phyloP scores from a whole-genome alignment of 1,140 invertebrate species.

The Grapholita molesta region DNA sequence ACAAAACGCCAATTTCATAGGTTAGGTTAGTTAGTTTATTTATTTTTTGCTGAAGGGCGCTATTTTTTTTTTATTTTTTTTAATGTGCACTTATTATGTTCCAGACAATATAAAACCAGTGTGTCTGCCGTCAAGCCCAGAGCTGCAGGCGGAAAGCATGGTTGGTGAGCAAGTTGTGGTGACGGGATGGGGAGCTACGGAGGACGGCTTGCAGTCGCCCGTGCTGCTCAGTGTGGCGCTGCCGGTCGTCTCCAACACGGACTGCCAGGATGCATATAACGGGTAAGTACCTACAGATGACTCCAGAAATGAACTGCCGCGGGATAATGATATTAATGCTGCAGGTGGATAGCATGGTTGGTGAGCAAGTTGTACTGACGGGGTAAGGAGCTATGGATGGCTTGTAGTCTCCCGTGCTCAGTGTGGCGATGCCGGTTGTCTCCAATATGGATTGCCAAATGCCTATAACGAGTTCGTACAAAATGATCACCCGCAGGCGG shows the following conservation, averaged over 20 bases:
- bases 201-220: slow-evolving; percentile 65
- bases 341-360: slow-evolving; percentile 41
- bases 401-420: slow-evolving; percentile 68
- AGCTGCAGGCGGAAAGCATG: slow-evolving; percentile 42
- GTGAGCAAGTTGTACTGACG: slow-evolving; percentile 66
- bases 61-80: slow-evolving; percentile 21
- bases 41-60: slow-evolving; percentile 30
- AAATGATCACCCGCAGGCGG: too few species aligned
- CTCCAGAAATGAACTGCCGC: too few species aligned
- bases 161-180: slow-evolving; percentile 58
- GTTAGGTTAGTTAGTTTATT: slow-evolving; percentile 17
- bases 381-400: slow-evolving; percentile 81
- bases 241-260: slow-evolving; percentile 58
- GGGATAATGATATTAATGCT: slow-evolving; percentile 63
- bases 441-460: slow-evolving; percentile 61
- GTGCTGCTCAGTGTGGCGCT: slow-evolving; percentile 77
- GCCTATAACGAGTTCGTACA: slow-evolving; percentile 57
- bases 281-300: slow-evolving; percentile 34
- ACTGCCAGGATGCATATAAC: slow-evolving; percentile 71
- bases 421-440: slow-evolving; percentile 73
- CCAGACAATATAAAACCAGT: slow-evolving; percentile 76
- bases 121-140: slow-evolving; percentile 77
- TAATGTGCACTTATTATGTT: too few species aligned
- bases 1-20: too few species aligned
- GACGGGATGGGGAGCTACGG: slow-evolving; percentile 81